phyloP scores from a whole-genome alignment of 2,888 invertebrate genomes.

The Rosalia funebris region DNA sequence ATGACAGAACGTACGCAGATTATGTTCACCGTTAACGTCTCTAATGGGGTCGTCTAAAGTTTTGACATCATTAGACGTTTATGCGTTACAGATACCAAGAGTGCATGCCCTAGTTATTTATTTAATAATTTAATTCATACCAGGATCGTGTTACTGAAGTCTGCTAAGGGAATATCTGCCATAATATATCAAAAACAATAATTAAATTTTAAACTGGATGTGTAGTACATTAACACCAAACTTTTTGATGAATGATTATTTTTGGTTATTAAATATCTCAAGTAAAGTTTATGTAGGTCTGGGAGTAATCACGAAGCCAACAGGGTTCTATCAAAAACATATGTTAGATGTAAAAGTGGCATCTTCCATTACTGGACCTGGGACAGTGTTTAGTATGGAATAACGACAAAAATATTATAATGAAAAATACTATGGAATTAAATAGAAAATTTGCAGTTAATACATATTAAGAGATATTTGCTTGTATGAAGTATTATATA shows the following conservation, averaged over 20 bases:
- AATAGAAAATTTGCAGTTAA: too few relatives aligned
- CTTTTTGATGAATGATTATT: constrained; percentile 1
- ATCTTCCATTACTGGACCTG: too few relatives aligned
- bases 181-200: constrained; percentile 14
- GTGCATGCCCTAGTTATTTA: constrained; percentile 16
- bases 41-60: constrained; percentile 19
- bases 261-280: background rate
- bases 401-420: too few relatives aligned
- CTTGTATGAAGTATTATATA: too few relatives aligned
- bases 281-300: too few relatives aligned
- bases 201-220: constrained; percentile 1
- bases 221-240: background rate
- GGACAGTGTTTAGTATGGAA: too few relatives aligned
- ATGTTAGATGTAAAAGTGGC: too few relatives aligned
- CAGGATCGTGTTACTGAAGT: constrained; percentile 3
- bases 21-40: constrained; percentile 19
- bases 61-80: constrained; percentile 19
- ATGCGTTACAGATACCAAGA: constrained; percentile 15
- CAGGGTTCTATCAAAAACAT: too few relatives aligned
- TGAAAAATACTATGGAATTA: too few relatives aligned
- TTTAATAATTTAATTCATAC: constrained; percentile 24
- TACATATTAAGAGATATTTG: too few relatives aligned
- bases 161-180: constrained; percentile 2
- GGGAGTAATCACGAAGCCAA: too few relatives aligned
- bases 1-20: constrained; percentile 18